Percentiles rank a stretch among this genome's conserved stretches.
Conservation (phyloP, 2,888 invertebrate species). For the Xestia ashworthii region DNA sequence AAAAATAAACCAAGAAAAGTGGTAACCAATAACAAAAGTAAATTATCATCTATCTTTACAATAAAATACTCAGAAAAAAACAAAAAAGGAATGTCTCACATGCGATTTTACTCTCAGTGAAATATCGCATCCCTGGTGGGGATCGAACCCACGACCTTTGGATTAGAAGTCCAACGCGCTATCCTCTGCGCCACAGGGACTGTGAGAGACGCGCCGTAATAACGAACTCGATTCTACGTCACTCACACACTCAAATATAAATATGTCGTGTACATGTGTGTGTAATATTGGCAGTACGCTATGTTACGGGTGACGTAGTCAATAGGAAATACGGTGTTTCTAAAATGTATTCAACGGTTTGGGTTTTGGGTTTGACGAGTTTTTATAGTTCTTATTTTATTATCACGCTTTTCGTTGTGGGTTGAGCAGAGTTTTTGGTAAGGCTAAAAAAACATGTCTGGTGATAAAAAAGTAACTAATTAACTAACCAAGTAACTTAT, state of each 20-base stretch:
- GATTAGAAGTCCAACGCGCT: conserved; percentile 97
- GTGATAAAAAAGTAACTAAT: neutral
- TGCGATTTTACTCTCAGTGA: conserved; percentile 48
- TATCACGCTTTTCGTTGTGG: conserved; percentile 1
- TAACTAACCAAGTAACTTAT: too few species aligned
- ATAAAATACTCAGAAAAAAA: conserved; percentile 4
- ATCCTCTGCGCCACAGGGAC: conserved; percentile 96
- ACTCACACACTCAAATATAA: conserved; percentile 61
- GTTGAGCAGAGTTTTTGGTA: conserved; percentile 6
- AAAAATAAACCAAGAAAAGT: neutral
- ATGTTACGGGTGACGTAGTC: neutral
- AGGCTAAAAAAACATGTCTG: neutral
- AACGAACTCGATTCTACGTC: conserved; percentile 56
- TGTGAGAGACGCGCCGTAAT: conserved; percentile 68
- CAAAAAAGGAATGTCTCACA: conserved; percentile 45
- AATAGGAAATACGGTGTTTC: neutral
- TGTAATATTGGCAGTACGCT: conserved; percentile 29
- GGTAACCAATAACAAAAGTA: neutral
- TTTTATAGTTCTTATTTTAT: neutral
- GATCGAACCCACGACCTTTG: conserved; percentile 97
- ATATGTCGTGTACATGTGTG: conserved; percentile 22
- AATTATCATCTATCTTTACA: too few species aligned
- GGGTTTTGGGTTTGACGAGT: too few species aligned
- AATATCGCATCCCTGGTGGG: conserved; percentile 93
- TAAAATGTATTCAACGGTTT: neutral